Percentiles rank a stretch among this genome's conserved stretches.
Conservation (phyloP, 1,140 invertebrate genomes). For the Polyergus mexicanus region DNA sequence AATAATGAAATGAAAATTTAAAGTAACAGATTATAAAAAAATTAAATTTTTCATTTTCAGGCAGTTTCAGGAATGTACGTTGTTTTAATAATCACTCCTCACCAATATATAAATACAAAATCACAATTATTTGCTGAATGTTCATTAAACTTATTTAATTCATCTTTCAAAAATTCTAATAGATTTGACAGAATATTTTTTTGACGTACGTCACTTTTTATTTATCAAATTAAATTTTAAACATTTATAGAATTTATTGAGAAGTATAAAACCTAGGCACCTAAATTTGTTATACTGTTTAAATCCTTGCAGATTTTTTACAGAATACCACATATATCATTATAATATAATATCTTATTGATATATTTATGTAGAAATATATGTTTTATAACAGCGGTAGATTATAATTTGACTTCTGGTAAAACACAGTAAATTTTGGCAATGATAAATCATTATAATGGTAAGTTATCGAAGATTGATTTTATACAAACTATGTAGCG, state of each 20-base stretch:
- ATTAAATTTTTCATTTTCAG: not conserved
- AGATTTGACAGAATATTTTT: not conserved
- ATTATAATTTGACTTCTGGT: not conserved
- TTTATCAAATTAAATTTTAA: not conserved
- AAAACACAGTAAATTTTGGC: not conserved
- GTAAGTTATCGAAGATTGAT: not conserved
- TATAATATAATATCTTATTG: not conserved
- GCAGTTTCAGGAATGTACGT: not conserved
- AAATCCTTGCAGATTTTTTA: not conserved
- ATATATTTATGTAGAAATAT: not conserved
- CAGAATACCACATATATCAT: not conserved
- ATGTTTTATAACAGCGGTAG: not conserved
- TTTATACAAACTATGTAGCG: not conserved
- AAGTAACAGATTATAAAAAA: not conserved
- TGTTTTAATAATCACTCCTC: not conserved
- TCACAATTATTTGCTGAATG: not conserved
- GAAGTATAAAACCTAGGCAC: not conserved
- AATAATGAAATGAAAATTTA: conserved; percentile 3
- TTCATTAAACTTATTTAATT: not conserved
- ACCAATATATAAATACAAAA: not conserved
- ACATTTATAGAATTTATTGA: not conserved
- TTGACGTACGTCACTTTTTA: not conserved
- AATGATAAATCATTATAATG: not conserved
- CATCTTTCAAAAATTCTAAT: not conserved
- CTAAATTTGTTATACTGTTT: not conserved